Evolutionary conservation across 2,113 vertebrate species (phyloP), one percentile per base, ranked within the genome.

Genomic region (Alaudala cheleensis): DNA sequence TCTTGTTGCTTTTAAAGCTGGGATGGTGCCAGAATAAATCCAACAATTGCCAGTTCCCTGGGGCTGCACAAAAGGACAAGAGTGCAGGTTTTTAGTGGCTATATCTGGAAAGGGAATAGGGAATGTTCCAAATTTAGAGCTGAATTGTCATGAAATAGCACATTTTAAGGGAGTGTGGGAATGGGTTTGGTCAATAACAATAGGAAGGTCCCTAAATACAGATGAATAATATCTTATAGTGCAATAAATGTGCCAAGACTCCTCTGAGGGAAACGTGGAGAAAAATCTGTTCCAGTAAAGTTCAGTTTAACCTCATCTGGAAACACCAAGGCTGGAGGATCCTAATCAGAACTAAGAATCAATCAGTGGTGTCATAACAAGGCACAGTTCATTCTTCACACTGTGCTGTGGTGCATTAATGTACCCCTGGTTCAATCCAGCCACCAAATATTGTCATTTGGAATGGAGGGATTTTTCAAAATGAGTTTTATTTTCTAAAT

Each of bases 131-230:
- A 61, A 72, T 57, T 21, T 64, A 80, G 73, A 65, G 23, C 33
- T 53, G 40, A 25, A 33, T 34, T 90, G 31, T 72, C 22, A 45
- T 40, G 77, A 67, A 72, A 33, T 61, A 11, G 12, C 47, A 40
- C 0, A 0, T 76, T 85, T 54, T 21, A 47, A 49, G 10, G 18
- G 49, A 76, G 31, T 15, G 4, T n/a, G 8, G 5, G 12, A 54
- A 44, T 40, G 61, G 22, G 22, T 79, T 90, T 79, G 78, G 37
- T 64, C 57, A 76, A 2, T 39, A 67, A 28, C 44, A 53, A 40
- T 5, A 49, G 61, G 17, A 47, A 89, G 37, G 37, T 37, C 28
- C 18, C 31, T 53, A 40, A 28, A 18, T 51, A 14, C 6, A 37
- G 60, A n/a, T 5, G 2, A 50, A 22, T 66, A 39, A 54, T 24